Percentiles rank a stretch among this genome's conserved stretches.
These are phyloP conservation scores for Okapia johnstoni DNA, from an alignment of 2,113 vertebrate genomes.

Conservation along the genomic window DNA sequence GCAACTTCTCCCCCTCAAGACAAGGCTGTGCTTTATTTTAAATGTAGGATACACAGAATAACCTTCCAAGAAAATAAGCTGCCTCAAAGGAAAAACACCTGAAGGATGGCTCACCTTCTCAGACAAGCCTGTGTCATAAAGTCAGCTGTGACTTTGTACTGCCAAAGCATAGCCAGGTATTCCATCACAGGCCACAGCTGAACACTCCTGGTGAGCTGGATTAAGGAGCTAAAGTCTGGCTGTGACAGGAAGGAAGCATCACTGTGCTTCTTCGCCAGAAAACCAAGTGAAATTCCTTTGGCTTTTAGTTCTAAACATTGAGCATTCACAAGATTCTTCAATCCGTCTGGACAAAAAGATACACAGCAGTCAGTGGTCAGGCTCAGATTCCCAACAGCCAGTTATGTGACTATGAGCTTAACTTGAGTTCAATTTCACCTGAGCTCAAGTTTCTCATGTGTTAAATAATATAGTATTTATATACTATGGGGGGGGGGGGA, in stretches of 20 bases:
- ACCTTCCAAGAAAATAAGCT: background rate
- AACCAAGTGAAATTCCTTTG: constrained; percentile 79
- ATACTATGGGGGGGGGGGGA: background rate
- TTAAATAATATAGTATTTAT: background rate
- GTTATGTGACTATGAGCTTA: background rate
- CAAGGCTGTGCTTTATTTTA: background rate
- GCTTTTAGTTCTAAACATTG: constrained; percentile 83
- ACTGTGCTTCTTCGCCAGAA: constrained; percentile 53
- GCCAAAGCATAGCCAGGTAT: constrained; percentile 88
- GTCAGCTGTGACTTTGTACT: constrained; percentile 88
- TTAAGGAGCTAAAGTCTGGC: constrained; percentile 77
- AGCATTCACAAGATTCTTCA: constrained; percentile 83
- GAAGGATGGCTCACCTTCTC: constrained; percentile 70
- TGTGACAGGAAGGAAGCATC: constrained; percentile 46
- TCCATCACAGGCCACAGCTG: constrained; percentile 95
- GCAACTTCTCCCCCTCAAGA: background rate
- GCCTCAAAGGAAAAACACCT: background rate
- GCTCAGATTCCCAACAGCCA: background rate
- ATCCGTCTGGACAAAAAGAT: constrained; percentile 78
- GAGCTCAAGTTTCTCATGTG: background rate
- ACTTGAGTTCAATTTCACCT: background rate
- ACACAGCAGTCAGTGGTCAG: background rate
- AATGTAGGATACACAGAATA: background rate
- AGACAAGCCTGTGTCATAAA: constrained; percentile 76
- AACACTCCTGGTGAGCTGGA: constrained; percentile 83